Conservation (phyloP, 2,113 vertebrate genomes). For the Sebastes fasciatus region DNA sequence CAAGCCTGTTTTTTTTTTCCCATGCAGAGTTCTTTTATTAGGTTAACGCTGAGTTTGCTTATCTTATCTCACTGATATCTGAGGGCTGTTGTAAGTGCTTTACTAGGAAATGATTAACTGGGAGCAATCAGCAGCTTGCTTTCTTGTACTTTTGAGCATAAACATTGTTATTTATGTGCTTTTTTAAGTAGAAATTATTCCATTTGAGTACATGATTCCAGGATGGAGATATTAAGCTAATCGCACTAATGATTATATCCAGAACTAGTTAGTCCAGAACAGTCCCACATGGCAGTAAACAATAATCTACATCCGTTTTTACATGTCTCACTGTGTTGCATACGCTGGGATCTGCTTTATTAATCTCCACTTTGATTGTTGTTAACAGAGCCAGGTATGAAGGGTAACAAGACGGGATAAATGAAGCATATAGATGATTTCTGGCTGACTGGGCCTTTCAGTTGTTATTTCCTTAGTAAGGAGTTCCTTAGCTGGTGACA, state of each 20-base stretch:
- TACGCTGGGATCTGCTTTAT: background rate
- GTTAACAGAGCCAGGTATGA: conserved; percentile 41
- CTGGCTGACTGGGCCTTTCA: conserved; percentile 57
- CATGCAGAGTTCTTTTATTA: conserved; percentile 33
- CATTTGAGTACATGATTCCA: background rate
- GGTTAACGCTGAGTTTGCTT: conserved; percentile 15
- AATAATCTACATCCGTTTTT: conserved; percentile 16
- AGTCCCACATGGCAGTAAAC: background rate
- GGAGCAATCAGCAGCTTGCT: background rate
- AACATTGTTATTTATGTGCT: background rate
- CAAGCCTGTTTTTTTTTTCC: conserved; percentile 55
- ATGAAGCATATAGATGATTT: conserved; percentile 53
- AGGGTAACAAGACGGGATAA: conserved; percentile 45
- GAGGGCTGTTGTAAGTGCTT: conserved; percentile 3
- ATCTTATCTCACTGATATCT: conserved; percentile 54
- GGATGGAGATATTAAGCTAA: background rate
- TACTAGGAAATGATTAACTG: background rate
- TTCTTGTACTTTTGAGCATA: background rate
- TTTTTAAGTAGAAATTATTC: background rate
- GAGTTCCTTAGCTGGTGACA: conserved; percentile 24
- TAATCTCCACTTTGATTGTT: conserved; percentile 12
- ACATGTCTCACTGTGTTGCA: conserved; percentile 1
- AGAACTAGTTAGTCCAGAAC: conserved; percentile 60
- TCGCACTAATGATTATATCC: background rate
- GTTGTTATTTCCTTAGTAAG: conserved; percentile 22